phyloP scores from a whole-genome alignment of 2,797 vertebrate genomes.

The Acropternis orthonyx region DNA sequence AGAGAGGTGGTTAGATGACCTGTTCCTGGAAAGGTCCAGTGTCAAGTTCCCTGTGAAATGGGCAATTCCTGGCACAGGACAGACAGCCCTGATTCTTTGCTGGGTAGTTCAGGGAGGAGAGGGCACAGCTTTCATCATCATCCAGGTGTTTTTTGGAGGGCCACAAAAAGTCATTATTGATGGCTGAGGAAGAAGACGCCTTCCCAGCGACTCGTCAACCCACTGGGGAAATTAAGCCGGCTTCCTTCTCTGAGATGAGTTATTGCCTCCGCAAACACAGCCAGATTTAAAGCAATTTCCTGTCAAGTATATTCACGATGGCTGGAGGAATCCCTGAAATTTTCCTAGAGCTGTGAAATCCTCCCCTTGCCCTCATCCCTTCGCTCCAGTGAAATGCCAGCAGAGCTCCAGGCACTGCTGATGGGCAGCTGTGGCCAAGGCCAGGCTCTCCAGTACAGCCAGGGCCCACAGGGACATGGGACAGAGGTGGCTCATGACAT shows the following conservation, averaged over 20 bases:
- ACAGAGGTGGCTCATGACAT: rapidly evolving
- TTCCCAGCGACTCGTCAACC: slow-evolving; percentile 52
- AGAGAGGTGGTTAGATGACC: background rate
- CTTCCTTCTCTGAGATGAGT: slow-evolving; percentile 57
- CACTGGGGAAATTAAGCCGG: slow-evolving; percentile 70
- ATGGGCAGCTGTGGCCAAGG: background rate
- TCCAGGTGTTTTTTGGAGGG: background rate
- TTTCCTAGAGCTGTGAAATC: background rate
- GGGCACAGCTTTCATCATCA: background rate
- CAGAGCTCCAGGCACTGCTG: rapidly evolving
- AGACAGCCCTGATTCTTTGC: background rate
- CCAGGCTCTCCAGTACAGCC: background rate
- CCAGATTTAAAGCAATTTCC: slow-evolving; percentile 67
- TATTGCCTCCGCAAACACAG: slow-evolving; percentile 63
- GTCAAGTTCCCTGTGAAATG: background rate
- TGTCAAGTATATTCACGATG: slow-evolving; percentile 45
- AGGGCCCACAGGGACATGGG: background rate
- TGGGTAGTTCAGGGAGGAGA: background rate
- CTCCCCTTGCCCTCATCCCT: background rate
- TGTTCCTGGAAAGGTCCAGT: background rate
- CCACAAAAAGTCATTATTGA: slow-evolving; percentile 47
- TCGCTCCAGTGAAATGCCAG: background rate
- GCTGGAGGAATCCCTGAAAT: slow-evolving; percentile 49
- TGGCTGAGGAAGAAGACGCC: slow-evolving; percentile 43
- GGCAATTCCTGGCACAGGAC: background rate